Base-by-base conservation (phyloP, 2,113 vertebrate genomes). In the Montifringilla adamsi region DNA sequence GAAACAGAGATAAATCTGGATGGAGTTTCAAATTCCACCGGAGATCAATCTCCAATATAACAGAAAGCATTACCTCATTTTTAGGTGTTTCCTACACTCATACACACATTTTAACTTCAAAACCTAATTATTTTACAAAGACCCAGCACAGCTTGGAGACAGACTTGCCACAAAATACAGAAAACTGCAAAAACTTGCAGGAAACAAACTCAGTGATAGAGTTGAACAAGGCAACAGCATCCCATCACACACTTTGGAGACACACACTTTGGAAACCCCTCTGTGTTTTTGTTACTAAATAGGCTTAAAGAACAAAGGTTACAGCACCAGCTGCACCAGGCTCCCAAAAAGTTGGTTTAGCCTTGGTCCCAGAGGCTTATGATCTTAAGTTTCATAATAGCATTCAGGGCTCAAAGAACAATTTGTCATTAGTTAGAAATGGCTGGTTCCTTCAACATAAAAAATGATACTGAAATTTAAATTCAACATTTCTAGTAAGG, bases 301-400 rank as follows among this genome's bases (percentile, higher is more conserved):
- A 89, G 82, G 75, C 63, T 90, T 85, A 90, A 70, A 87, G 63
- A 91, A 80, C 70, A 93, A 94, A 87, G 55, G 47, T 69, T 35
- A 85, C 15, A 83, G 87, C 59, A 82, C 58, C 41, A 81, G 52
- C 69, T 11, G 22, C 39, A 81, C 68, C 44, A 68, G 41, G 30
- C 41, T 87, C 79, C 39, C 82, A 69, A 18, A 22, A 66, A 55
- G 11, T 59, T 91, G 22, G n/a, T 91, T 95, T 90, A 93, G 58
- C 70, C 37, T 46, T 74, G 59, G 67, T 31, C 63, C 35, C 30
- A 55, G 64, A 93, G 85, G 50, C 84, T 73, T 77, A 55, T 43
- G 43, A 76, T 56, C 72, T 70, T 59, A 73, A 44, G 62, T 85
- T 94, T 85, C 70, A 11, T 84, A 96, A 87, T 7, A 72, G 52